Base-by-base conservation (phyloP, 2,888 invertebrate species). In the Achlya flavicornis region DNA sequence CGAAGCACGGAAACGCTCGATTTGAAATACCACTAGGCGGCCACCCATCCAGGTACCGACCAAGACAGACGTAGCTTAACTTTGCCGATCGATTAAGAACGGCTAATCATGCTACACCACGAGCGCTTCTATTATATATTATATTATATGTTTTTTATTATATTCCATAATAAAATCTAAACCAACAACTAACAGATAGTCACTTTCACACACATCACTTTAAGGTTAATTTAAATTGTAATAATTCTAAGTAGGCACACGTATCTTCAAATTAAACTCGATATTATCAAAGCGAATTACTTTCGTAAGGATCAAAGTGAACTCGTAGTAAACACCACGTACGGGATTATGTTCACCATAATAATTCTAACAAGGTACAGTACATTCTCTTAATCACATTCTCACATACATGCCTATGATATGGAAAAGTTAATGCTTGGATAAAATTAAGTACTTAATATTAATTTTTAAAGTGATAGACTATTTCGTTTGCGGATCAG, bases 321-420 rank as follows among this genome's bases (percentile, higher is more conserved):
- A 32, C 53, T 53, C 53, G 62, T 76, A 72, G 80, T 82, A 82
- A 63, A 65, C 16, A 76, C 64, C 77, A 79, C 78, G 79, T 80
- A 81, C 74, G 80, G 80, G 80, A 84, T 87, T 84, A 84, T 79
- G 70, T 83, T 82, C 75, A 74, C 79, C 81, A 80, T 88, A 85
- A 87, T 86, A 88, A 85, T 84, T 85, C 80, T 83, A 88, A 88
- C 85, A 84, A 83, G 86, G 75, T 76, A 77, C 77, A 79, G 84
- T 84, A 81, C 85, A 83, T 87, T 84, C 85, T 81, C 87, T 82
- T 89, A 89, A 88, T 90, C 86, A 80, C 87, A 81, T 82, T 81
- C 81, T 79, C 80, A 76, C 78, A 79, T 80, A 84, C 81, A 77
- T 80, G 78, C 75, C 3, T 16, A 3, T 53, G 19, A 19, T 79